Percentiles rank a stretch among this genome's conserved stretches.
Evolutionary conservation across 2,888 invertebrate genomes (phyloP).

Genomic region (Lumbricus terrestris): DNA sequence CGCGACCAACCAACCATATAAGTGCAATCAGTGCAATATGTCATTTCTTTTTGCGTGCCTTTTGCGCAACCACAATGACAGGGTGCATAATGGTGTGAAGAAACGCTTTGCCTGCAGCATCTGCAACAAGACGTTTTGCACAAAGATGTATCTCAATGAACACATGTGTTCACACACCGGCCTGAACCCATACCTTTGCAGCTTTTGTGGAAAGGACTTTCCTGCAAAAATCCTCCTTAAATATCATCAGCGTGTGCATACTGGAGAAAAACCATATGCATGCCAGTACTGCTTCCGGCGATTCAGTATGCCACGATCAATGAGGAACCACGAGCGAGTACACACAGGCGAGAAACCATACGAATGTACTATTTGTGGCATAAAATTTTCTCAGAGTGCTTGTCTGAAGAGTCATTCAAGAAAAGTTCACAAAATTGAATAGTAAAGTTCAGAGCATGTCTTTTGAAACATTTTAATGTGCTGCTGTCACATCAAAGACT

Average conservation of each 20-base stretch:
- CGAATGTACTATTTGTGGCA: conserved; percentile 10
- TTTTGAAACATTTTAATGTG: too few relatives aligned
- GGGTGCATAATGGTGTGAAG: neutral
- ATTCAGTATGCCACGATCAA: neutral
- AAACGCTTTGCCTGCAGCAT: neutral
- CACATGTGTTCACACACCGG: conserved; percentile 19
- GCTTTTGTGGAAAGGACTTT: conserved; percentile 11
- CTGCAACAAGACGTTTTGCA: conserved; percentile 5
- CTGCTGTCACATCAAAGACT: too few relatives aligned
- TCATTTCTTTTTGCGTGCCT: neutral
- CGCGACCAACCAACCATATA: neutral
- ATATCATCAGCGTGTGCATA: neutral
- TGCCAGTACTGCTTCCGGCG: conserved; percentile 13
- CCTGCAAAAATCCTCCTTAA: neutral
- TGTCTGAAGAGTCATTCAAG: neutral
- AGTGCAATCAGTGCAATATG: conserved; percentile 8
- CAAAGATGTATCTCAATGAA: neutral
- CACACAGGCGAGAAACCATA: conserved; percentile 19
- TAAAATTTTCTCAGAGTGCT: neutral
- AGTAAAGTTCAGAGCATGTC: too few relatives aligned
- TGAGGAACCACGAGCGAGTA: conserved; percentile 5
- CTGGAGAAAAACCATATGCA: conserved; percentile 15
- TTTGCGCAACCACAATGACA: neutral
- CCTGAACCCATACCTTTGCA: neutral
- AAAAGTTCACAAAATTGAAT: neutral